Evolutionary conservation across 2,113 vertebrate genomes (phyloP).

Genomic region (Sinocyclocheilus rhinocerous): DNA sequence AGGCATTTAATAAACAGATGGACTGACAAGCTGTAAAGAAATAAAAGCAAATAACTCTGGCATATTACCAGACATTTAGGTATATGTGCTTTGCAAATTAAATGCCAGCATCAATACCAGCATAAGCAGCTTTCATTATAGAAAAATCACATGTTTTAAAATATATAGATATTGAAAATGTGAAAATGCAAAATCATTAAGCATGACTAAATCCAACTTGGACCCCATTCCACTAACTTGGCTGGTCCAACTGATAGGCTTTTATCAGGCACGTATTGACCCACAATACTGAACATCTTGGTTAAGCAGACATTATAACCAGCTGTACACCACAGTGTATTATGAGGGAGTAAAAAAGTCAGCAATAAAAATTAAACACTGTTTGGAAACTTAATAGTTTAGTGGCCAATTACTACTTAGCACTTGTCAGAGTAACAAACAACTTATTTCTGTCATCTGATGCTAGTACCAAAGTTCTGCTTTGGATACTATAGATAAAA

Average conservation of each 20-base stretch:
- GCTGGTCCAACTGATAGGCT: conserved; percentile 5
- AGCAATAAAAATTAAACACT: too few relatives aligned
- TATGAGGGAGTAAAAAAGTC: too few relatives aligned
- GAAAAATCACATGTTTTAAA: neutral
- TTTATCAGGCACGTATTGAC: neutral
- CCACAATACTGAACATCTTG: conserved; percentile 6
- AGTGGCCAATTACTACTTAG: neutral
- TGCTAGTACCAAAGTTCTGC: neutral
- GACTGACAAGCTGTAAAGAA: neutral
- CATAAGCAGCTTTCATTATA: neutral
- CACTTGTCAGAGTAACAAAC: neutral
- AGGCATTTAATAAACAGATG: neutral
- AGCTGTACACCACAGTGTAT: neutral
- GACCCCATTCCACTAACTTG: neutral
- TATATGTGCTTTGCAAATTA: neutral
- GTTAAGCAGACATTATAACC: conserved; percentile 3
- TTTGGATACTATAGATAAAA: neutral
- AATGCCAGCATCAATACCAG: neutral
- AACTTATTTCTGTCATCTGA: neutral
- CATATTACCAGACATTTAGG: neutral
- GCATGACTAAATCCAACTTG: conserved; percentile 5
- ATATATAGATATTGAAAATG: too few relatives aligned
- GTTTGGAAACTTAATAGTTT: neutral
- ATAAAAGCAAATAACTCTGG: neutral
- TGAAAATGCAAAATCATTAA: neutral